Conservation (phyloP, 2,113 vertebrate genomes). For the Epinephelus cyanopodus region DNA sequence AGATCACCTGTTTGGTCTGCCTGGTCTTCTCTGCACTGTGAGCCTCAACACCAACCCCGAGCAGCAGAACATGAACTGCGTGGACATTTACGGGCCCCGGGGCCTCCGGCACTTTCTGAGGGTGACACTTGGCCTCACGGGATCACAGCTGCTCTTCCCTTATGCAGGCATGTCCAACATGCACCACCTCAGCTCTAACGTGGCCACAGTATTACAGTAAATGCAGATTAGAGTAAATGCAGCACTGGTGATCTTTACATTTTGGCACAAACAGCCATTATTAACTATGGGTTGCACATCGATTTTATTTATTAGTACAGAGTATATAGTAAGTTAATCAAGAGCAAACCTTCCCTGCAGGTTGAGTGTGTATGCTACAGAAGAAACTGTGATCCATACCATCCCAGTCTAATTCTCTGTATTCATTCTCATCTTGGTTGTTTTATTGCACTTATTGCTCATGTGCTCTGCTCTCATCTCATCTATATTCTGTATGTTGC, state of each 20-base stretch:
- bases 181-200: neutral
- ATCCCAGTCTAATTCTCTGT: neutral
- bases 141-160: constrained; percentile 89
- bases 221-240: neutral
- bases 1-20: constrained; percentile 95
- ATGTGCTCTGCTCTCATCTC: neutral
- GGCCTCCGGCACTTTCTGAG: constrained; percentile 88
- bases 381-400: too few relatives aligned
- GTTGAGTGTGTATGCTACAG: neutral
- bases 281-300: neutral
- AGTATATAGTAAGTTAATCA: neutral
- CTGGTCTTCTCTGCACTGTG: constrained; percentile 93
- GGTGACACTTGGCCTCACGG: constrained; percentile 88
- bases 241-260: neutral
- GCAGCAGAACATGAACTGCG: constrained; percentile 59
- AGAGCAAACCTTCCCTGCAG: neutral
- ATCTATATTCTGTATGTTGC: neutral
- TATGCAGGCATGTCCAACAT: constrained; percentile 77
- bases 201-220: neutral
- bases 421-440: neutral
- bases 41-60: constrained; percentile 86
- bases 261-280: neutral
- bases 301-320: too few relatives aligned
- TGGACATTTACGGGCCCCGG: constrained; percentile 91
- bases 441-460: neutral